These are phyloP conservation scores for Eucriotettix oculatus DNA, from an alignment of 2,888 invertebrate species.

Conservation along the genomic window DNA sequence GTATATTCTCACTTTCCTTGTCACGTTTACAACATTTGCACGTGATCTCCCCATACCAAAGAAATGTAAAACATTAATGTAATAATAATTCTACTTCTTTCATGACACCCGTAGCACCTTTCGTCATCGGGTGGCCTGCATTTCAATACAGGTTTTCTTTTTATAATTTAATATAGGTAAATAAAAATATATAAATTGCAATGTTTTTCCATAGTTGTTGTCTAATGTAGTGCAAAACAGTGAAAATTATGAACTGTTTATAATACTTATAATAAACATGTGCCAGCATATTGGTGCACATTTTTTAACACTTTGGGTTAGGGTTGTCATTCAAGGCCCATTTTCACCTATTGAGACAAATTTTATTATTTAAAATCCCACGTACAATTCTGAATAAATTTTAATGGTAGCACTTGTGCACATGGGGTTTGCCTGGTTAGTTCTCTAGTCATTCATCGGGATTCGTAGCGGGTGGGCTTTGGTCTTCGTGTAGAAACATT, in stretches of 20 bases:
- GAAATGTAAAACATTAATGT: constrained; percentile 13
- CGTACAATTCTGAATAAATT: constrained; percentile 9
- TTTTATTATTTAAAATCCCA: constrained; percentile 10
- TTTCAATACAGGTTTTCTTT: constrained; percentile 11
- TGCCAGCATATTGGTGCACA: constrained; percentile 8
- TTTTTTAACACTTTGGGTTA: constrained; percentile 9
- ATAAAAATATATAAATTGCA: constrained; percentile 12
- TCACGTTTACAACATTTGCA: constrained; percentile 14
- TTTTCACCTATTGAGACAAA: constrained; percentile 11
- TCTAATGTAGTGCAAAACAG: constrained; percentile 11
- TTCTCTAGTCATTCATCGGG: constrained; percentile 14
- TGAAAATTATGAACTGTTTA: constrained; percentile 9
- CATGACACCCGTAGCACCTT: constrained; percentile 8
- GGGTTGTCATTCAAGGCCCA: constrained; percentile 6
- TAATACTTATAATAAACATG: constrained; percentile 8
- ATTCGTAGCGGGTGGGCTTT: constrained; percentile 11
- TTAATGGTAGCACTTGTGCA: constrained; percentile 13
- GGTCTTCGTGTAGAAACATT: constrained; percentile 14
- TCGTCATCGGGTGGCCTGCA: constrained; percentile 10
- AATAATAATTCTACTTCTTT: constrained; percentile 10
- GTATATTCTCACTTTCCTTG: constrained; percentile 9
- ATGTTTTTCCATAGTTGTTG: constrained; percentile 13
- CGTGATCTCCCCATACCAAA: constrained; percentile 18
- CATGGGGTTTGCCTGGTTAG: constrained; percentile 14
- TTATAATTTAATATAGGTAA: constrained; percentile 12